Evolutionary conservation across 1,140 invertebrate species (phyloP), one percentile per base, ranked within the genome.

Genomic region (Drosophila elegans): DNA sequence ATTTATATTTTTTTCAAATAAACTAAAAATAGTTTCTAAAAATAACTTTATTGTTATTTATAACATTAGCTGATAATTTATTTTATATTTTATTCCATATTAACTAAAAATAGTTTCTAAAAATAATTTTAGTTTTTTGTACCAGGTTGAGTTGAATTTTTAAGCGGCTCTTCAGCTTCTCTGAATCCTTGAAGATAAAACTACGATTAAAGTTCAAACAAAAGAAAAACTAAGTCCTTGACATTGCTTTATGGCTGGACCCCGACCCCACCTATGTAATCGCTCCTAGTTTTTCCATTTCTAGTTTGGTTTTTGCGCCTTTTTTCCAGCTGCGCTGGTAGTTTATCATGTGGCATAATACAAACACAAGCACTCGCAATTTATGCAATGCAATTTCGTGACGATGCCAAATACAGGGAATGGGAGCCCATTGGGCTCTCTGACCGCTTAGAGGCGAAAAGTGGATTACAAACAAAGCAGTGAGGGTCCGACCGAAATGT

Each of bases 311-410:
- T 45, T 44, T 67, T 62, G 42, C 76, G 69, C 61, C 64, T 85
- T 78, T 76, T 61, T 67, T 63, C 52, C 64, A 62, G 64, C 71
- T 69, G 48, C 62, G 51, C 39, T 11, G 69, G 74, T 54, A 73
- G 60, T 80, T 83, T 77, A 83, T 83, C 84, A 89, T 78, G 62
- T 52, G 60, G 68, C 68, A 61, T 67, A 62, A 68, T n/a, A 72
- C 41, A 48, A 45, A 61, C 68, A 64, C 46, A 74, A 36, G 56
- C 61, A 54, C 51, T 74, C 42, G 53, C 42, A 84, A 78, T 84
- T 79, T 88, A 83, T 83, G 78, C 72, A 69, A 54, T 89, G 74
- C 63, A 85, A 84, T 88, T 83, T 80, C 48, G 60, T 46, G 60
- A 51, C 68, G 45, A 53, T 36, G 56, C 21, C 3, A 42, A 69